These are phyloP conservation scores for Tetheella fluctuosa DNA, from an alignment of 2,888 invertebrate species.

Conservation along the genomic window DNA sequence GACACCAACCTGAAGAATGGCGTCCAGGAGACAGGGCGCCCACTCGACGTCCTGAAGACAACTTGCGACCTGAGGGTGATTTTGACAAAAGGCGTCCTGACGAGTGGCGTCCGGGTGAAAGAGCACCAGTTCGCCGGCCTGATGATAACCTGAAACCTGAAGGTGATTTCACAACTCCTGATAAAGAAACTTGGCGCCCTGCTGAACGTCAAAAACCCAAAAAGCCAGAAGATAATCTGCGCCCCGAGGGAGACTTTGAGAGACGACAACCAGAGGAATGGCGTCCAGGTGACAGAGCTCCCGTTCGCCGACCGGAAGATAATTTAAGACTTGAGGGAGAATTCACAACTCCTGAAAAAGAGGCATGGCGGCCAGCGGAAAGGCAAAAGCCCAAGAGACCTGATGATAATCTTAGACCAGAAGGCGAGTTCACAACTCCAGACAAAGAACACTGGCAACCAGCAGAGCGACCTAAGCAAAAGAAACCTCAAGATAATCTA, in stretches of 20 bases:
- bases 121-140: slow-evolving; percentile 64
- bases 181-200: slow-evolving; percentile 53
- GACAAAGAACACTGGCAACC: slow-evolving; percentile 61
- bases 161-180: slow-evolving; percentile 67
- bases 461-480: slow-evolving; percentile 73
- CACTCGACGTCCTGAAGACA: slow-evolving; percentile 81
- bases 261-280: slow-evolving; percentile 55
- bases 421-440: slow-evolving; percentile 71
- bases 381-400: no score
- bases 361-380: no score
- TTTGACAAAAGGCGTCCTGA: slow-evolving; percentile 58
- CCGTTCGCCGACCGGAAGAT: slow-evolving; percentile 45
- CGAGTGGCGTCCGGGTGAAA: slow-evolving; percentile 64
- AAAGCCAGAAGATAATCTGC: slow-evolving; percentile 85
- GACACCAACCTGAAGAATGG: slow-evolving; percentile 59
- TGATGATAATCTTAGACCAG: no score
- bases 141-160: slow-evolving; percentile 81
- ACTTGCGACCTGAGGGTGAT: slow-evolving; percentile 74
- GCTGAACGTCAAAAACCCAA: slow-evolving; percentile 70
- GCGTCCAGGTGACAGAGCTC: slow-evolving; percentile 61
- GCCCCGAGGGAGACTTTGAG: slow-evolving; percentile 54
- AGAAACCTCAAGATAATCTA: slow-evolving; percentile 67
- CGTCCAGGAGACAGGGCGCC: slow-evolving; percentile 75
- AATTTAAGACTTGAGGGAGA: no score
- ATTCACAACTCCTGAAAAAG: no score